Conservation (phyloP, 2,888 invertebrate species). For the Phaedon cochleariae region DNA sequence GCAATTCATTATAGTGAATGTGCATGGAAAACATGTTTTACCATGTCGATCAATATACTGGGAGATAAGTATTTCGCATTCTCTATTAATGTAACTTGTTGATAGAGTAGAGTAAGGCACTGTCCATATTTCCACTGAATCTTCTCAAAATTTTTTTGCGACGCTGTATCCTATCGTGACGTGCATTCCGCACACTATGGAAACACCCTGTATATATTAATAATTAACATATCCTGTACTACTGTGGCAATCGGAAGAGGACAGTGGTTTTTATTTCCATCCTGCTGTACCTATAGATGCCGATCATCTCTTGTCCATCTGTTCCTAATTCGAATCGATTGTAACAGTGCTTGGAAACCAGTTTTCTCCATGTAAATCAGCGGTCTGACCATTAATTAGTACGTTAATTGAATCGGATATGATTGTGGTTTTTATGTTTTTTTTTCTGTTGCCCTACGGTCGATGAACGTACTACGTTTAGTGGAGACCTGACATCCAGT, state of each 20-base stretch:
- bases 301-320: not conserved
- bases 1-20: too few species aligned
- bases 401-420: constrained; percentile 40
- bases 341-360: constrained; percentile 16
- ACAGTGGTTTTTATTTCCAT: not conserved
- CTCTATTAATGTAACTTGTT: too few species aligned
- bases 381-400: constrained; percentile 33
- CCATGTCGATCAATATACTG: too few species aligned
- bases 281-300: not conserved
- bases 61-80: too few species aligned
- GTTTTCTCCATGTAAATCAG: constrained; percentile 30
- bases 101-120: too few species aligned
- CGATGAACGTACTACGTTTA: constrained; percentile 14
- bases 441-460: constrained; percentile 17
- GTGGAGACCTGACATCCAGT: too few species aligned
- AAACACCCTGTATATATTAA: not conserved
- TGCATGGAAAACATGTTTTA: too few species aligned
- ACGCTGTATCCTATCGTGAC: too few species aligned
- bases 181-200: too few species aligned
- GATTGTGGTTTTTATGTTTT: constrained; percentile 35
- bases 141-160: too few species aligned
- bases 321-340: constrained; percentile 13
- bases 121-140: too few species aligned
- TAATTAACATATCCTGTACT: not conserved
- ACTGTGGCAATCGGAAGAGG: not conserved